These are phyloP conservation scores for Litoditis marina DNA, from an alignment of 2,888 invertebrate species.

Conservation along the genomic window DNA sequence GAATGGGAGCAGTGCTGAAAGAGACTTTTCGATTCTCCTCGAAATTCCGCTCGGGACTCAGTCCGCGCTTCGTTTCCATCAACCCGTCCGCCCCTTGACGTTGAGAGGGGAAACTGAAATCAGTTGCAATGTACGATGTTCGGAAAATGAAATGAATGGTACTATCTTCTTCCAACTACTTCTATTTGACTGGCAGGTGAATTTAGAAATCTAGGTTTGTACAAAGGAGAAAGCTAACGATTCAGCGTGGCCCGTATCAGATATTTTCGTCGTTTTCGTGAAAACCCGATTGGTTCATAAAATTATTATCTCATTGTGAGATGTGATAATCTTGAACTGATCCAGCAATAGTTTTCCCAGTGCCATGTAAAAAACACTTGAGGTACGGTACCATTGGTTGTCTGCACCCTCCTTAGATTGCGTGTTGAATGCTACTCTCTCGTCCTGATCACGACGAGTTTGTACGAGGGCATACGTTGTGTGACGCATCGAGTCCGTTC, in stretches of 20 bases:
- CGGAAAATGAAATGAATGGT: neutral
- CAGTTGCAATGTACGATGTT: too few species aligned
- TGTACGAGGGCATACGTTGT: slow-evolving; percentile 47
- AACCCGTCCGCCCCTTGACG: too few species aligned
- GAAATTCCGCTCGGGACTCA: slow-evolving; percentile 46
- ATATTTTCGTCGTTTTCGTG: too few species aligned
- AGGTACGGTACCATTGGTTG: too few species aligned
- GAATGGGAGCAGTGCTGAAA: slow-evolving; percentile 59
- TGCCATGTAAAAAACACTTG: too few species aligned
- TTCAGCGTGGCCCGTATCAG: too few species aligned
- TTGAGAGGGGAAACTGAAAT: too few species aligned
- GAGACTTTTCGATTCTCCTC: slow-evolving; percentile 53
- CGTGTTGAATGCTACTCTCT: neutral
- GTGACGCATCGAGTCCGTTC: slow-evolving; percentile 25
- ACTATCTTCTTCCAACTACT: neutral
- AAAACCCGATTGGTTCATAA: too few species aligned
- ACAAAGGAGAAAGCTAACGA: too few species aligned
- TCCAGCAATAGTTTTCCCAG: neutral
- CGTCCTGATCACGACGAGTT: slow-evolving; percentile 29
- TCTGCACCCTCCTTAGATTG: neutral
- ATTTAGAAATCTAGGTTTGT: too few species aligned
- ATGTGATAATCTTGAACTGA: neutral
- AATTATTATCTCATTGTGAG: too few species aligned
- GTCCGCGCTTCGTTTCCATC: slow-evolving; percentile 46
- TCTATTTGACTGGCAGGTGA: neutral